These are phyloP conservation scores for Tortricodes alternella DNA, from an alignment of 2,888 invertebrate genomes.

Conservation along the genomic window DNA sequence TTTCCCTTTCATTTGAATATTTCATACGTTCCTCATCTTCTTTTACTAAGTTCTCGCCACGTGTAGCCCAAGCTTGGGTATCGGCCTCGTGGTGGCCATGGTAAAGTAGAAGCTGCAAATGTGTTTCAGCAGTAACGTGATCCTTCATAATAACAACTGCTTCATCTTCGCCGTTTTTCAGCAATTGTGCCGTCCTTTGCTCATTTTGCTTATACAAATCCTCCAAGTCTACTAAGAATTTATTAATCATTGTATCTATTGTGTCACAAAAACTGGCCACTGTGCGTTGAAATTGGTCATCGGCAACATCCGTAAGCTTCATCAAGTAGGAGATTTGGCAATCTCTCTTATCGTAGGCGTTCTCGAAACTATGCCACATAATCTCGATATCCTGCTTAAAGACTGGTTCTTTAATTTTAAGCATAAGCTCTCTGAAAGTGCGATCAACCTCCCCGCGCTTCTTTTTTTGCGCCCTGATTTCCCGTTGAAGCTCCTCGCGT, in stretches of 20 bases:
- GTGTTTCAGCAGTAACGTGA: conserved; percentile 66
- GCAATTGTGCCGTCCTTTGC: conserved; percentile 47
- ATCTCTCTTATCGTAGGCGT: conserved; percentile 83
- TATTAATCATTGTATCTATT: conserved; percentile 83
- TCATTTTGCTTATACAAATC: conserved; percentile 58
- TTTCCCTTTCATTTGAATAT: conserved; percentile 59
- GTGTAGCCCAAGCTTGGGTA: conserved; percentile 60
- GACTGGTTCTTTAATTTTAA: conserved; percentile 69
- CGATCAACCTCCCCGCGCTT: conserved; percentile 59
- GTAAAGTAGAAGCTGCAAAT: conserved; percentile 66
- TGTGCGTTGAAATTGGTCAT: conserved; percentile 85
- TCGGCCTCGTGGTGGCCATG: conserved; percentile 64
- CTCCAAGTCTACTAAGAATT: conserved; percentile 65
- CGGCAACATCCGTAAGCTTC: conserved; percentile 83
- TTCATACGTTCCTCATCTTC: conserved; percentile 68
- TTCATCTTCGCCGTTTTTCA: conserved; percentile 56
- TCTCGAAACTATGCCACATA: conserved; percentile 78
- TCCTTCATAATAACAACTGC: conserved; percentile 48
- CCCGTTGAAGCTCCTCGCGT: conserved; percentile 61
- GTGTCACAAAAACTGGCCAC: conserved; percentile 85
- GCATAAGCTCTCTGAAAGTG: conserved; percentile 65
- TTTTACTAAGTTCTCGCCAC: conserved; percentile 71
- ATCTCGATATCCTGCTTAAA: conserved; percentile 67
- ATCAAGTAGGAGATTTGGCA: conserved; percentile 80
- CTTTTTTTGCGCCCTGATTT: conserved; percentile 57